A percentile compares a stretch with the other conserved stretches of the same genome.
Conservation (phyloP, 2,888 invertebrate genomes). For the Argyresthia albistria region DNA sequence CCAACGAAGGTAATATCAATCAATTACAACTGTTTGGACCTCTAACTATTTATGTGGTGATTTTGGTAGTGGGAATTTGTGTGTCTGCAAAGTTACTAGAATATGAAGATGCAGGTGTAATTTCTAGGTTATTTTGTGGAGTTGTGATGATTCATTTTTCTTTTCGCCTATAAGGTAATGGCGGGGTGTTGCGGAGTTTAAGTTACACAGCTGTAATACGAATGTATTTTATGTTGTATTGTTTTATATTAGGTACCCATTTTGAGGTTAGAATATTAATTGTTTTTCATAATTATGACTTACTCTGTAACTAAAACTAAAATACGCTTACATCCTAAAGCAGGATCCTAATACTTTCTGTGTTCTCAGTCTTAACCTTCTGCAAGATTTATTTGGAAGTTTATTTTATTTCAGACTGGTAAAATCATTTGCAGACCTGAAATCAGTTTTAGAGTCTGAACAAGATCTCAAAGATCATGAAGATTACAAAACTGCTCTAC, state of each 20-base stretch:
- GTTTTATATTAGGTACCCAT: too few relatives aligned
- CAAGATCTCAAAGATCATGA: conserved; percentile 82
- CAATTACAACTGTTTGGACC: background rate
- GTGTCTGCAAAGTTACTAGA: background rate
- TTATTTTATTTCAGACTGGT: conserved; percentile 60
- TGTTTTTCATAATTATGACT: too few relatives aligned
- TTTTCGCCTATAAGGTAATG: background rate
- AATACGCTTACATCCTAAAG: too few relatives aligned
- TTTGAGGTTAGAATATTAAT: too few relatives aligned
- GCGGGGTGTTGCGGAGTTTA: too few relatives aligned
- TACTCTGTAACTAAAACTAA: too few relatives aligned
- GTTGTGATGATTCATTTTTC: background rate
- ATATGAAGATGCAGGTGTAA: conserved; percentile 11
- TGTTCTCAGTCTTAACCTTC: too few relatives aligned
- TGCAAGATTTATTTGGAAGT: background rate
- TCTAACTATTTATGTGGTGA: too few relatives aligned
- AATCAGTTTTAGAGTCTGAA: conserved; percentile 80
- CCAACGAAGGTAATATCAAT: conserved; percentile 76
- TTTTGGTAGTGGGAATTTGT: too few relatives aligned
- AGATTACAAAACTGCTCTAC: conserved; percentile 79
- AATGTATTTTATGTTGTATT: too few relatives aligned
- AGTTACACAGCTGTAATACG: too few relatives aligned
- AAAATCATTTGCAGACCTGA: conserved; percentile 84
- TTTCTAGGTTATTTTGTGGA: conserved; percentile 16
- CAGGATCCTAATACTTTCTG: too few relatives aligned